These are phyloP conservation scores for Neoniphon sammara DNA, from an alignment of 2,797 vertebrate genomes.

Conservation along the genomic window DNA sequence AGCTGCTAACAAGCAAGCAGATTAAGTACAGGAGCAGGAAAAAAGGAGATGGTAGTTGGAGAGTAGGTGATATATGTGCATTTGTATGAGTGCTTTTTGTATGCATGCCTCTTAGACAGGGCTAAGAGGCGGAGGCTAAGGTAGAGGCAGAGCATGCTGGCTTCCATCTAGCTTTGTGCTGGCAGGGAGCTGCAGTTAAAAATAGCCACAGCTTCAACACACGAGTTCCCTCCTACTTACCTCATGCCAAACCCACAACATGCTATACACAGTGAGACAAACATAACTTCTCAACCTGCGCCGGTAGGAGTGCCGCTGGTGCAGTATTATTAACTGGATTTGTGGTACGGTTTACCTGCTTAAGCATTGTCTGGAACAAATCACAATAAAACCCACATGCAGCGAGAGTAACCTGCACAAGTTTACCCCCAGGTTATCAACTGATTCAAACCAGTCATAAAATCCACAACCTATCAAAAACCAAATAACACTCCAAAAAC, in stretches of 20 bases:
- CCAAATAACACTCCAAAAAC: too few relatives aligned
- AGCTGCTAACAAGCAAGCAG: neutral
- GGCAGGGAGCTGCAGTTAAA: conserved; percentile 73
- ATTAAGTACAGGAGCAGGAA: neutral
- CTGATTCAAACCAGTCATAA: conserved; percentile 39
- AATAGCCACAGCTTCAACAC: conserved; percentile 73
- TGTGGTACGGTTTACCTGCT: conserved; percentile 48
- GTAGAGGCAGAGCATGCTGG: conserved; percentile 42
- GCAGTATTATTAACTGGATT: conserved; percentile 52
- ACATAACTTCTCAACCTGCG: conserved; percentile 45
- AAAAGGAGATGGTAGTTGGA: neutral
- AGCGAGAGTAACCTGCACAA: conserved; percentile 38
- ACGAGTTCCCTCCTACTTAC: conserved; percentile 67
- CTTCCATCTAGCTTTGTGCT: conserved; percentile 62
- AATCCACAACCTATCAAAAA: conserved; percentile 2
- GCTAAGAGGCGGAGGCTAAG: conserved; percentile 31
- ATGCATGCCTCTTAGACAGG: conserved; percentile 10
- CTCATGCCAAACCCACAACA: conserved; percentile 59
- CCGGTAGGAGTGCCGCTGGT: conserved; percentile 37
- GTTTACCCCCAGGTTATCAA: conserved; percentile 31
- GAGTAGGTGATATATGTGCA: neutral
- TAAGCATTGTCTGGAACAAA: conserved; percentile 48
- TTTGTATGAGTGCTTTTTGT: conserved; percentile 2
- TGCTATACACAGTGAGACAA: conserved; percentile 42
- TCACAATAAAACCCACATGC: conserved; percentile 56